Evolutionary conservation across 2,797 vertebrate genomes (phyloP), one percentile per base, ranked within the genome.

Genomic region (Sebastes nivosus): DNA sequence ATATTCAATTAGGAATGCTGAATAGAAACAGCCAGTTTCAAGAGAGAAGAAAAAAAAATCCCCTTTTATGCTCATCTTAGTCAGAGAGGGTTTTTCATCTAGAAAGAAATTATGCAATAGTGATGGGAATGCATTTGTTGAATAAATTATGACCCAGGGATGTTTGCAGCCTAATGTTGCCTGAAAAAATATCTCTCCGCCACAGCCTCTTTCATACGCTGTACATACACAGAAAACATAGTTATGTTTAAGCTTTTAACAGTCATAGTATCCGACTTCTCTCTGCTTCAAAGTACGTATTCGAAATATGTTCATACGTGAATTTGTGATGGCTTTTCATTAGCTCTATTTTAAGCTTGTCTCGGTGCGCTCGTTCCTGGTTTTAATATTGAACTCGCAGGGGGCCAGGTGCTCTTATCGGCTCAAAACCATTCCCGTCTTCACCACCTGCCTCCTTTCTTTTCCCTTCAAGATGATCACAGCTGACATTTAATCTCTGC

Each of bases 401-500:
- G 54, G 27, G 50, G 69, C 58, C 68, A 4, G 71, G n/a, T 34
- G 1, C 79, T 36, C 36, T 83, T 75, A 77, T 77, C 65, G 14
- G 50, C 80, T 75, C 63, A 24, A 29, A 61, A 72, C 46, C 84
- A n/a, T 63, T 63, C 59, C 38, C 60, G 1, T 59, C 46, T 20
- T 52, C 64, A 1, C 20, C 59, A 2, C 42, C 52, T 13, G 79
- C 85, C 60, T 74, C 79, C 52, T 46, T 72, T 71, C 75, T 70
- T 24, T 20, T 76, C 84, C 8, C 78, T 69, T 88, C 72, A 81
- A 11, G 29, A 69, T 89, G 90, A 93, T 94, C 87, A 80, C 80
- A 38, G 78, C 85, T 90, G 94, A 93, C 91, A 84, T 92, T 89
- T 93, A 92, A 93, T 94, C 90, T 92, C 67, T 92, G 87, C 67